These are phyloP conservation scores for Listronotus oregonensis DNA, from an alignment of 1,140 invertebrate genomes.

Conservation along the genomic window DNA sequence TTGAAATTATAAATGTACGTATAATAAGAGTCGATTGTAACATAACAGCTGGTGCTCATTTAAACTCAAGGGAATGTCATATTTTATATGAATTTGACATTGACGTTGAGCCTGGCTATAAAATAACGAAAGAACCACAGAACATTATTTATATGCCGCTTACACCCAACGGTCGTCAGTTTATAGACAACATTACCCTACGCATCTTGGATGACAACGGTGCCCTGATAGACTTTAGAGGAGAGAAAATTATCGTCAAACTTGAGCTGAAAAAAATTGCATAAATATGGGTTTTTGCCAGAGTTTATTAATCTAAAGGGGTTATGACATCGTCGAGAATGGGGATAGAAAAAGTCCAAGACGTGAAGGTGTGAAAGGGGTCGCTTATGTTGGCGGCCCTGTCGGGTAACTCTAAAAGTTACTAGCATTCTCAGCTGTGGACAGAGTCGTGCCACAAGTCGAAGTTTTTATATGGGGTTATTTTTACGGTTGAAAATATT, in stretches of 20 bases:
- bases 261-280: conserved; percentile 16
- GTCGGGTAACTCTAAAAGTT: too few species aligned
- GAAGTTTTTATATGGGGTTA: too few species aligned
- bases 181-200: conserved; percentile 21
- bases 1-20: conserved; percentile 28
- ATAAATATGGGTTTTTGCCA: background rate
- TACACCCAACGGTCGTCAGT: conserved; percentile 18
- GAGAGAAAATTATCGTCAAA: conserved; percentile 22
- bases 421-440: too few species aligned
- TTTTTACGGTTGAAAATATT: too few species aligned
- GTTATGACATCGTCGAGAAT: too few species aligned
- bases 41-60: conserved; percentile 24
- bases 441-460: too few species aligned
- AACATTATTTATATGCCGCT: conserved; percentile 31
- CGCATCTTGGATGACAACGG: conserved; percentile 18
- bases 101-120: conserved; percentile 25
- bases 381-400: too few species aligned
- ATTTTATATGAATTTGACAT: conserved; percentile 27
- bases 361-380: too few species aligned
- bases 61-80: conserved; percentile 20
- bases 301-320: too few species aligned
- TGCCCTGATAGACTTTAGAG: conserved; percentile 11
- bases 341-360: too few species aligned
- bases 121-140: conserved; percentile 19
- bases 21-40: conserved; percentile 28